These are phyloP conservation scores for Elanoides forficatus DNA, from an alignment of 2,113 vertebrate species.

Conservation along the genomic window DNA sequence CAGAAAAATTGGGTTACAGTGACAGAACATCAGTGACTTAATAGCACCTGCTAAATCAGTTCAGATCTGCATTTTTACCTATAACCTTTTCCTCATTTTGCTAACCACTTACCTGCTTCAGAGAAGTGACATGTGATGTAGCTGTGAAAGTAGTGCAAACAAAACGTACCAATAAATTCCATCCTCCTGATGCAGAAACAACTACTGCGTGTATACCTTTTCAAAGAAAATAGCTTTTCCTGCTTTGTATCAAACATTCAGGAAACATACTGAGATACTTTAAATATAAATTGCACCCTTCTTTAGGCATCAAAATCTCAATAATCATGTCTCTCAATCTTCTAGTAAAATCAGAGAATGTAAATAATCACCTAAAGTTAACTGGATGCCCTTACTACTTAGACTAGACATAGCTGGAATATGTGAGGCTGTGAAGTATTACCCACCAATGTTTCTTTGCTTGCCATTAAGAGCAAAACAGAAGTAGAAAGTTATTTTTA, in stretches of 20 bases:
- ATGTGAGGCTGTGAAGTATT: neutral
- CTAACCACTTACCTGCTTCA: neutral
- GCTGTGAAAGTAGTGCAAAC: neutral
- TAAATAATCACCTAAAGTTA: neutral
- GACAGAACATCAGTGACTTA: neutral
- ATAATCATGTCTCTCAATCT: neutral
- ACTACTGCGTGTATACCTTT: neutral
- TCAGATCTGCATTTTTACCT: neutral
- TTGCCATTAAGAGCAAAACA: neutral
- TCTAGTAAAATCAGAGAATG: neutral
- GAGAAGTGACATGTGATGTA: neutral
- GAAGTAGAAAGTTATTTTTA: neutral
- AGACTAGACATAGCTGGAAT: neutral
- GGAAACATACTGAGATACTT: neutral
- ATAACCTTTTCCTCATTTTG: neutral
- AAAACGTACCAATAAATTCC: neutral
- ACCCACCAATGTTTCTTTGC: neutral
- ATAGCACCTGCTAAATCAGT: neutral
- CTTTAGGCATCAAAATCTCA: neutral
- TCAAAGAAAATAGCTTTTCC: neutral
- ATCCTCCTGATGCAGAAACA: neutral
- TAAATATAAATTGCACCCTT: neutral
- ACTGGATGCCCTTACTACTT: neutral
- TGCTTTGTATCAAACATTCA: neutral
- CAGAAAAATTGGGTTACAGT: neutral